Base-by-base conservation (phyloP, 2,113 vertebrate genomes). In the Brachypodius melanocephalos region DNA sequence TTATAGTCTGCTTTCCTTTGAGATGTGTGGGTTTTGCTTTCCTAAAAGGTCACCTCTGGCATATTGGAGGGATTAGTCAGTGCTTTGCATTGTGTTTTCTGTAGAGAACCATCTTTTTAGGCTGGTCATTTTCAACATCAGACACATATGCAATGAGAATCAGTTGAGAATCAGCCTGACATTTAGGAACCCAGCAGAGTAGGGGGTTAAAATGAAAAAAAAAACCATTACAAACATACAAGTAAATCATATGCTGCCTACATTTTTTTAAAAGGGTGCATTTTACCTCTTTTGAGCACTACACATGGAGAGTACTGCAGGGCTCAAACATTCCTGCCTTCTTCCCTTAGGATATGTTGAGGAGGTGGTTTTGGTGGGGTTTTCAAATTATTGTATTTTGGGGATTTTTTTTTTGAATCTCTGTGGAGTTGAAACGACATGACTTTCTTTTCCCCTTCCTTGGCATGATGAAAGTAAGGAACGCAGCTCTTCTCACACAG, bases 251-350 rank as follows among this genome's bases (percentile, higher is more conserved):
- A 58, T 0, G 0, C 10, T 65, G 14, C 21, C 36, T 48, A 2
- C 28, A 28, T 31, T 45, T 32, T 68, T 32, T 57, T 67, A 21
- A 20, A 65, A 89, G 48, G 29, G 48, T 3, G 0, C 0, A 0
- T 67, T 91, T 46, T 62, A 11, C 12, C 6, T 61, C 3, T 7
- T 69, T 69, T 57, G 72, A 42, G 25, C 31, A 14, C 31, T 77
- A 3, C 3, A 17, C 1, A 1, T 24, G n/a, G 7, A n/a, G 36
- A 38, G 4, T 38, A 19, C 5, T 51, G 5, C 4, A 57, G 7
- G 12, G 26, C 12, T 89, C 29, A 49, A 19, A 63, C 22, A 17
- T 49, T 80, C 52, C 21, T 87, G 19, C 13, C 1, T 0, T 25
- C 8, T 6, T 85, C 13, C 43, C 10, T 45, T 49, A 42, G 11